Evolutionary conservation across 2,113 vertebrate genomes (phyloP), one percentile per base, ranked within the genome.

Genomic region (Sinosuthora webbiana): DNA sequence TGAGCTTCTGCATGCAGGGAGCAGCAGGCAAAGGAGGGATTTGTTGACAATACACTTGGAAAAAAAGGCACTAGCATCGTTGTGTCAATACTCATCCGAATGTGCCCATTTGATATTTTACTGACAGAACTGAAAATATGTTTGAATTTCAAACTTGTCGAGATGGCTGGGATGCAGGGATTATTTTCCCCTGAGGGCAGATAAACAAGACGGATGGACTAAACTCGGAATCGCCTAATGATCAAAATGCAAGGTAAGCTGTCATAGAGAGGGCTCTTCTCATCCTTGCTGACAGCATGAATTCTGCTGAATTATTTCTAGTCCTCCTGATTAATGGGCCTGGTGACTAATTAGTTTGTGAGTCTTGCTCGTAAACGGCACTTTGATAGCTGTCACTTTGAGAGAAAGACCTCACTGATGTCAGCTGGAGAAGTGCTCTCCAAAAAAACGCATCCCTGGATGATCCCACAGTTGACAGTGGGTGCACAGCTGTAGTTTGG

Each of bases 121-220:
- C 94, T 93, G 95, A 96, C 95, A 96, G 87, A 94, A 95, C 62
- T 83, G 90, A 96, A 97, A 97, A 96, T 97, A 95, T 89, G 93
- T 96, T 93, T 96, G 95, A 97, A 97, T 97, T 97, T 96, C 95
- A 97, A 87, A 96, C 95, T 96, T 96, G 96, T 93, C 5, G 69
- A 94, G 92, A 95, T 95, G 87, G 82, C 87, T 93, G 69, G 92
- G 94, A 95, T 95, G 95, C 86, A 96, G 90, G 86, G 86, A 96
- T 95, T 96, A 97, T 96, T 95, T 97, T 96, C 96, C 95, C 96
- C 95, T 53, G 87, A 97, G 96, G 96, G 90, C 93, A 96, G 93
- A 97, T 97, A 96, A 97, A 97, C 90, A 97, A 97, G 96, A 97
- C 6, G 77, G 94, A 97, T 97, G 89, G 93, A 56, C 93, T 97